Evolutionary conservation across 2,113 vertebrate genomes (phyloP).

Genomic region (Oxyruncus cristatus): DNA sequence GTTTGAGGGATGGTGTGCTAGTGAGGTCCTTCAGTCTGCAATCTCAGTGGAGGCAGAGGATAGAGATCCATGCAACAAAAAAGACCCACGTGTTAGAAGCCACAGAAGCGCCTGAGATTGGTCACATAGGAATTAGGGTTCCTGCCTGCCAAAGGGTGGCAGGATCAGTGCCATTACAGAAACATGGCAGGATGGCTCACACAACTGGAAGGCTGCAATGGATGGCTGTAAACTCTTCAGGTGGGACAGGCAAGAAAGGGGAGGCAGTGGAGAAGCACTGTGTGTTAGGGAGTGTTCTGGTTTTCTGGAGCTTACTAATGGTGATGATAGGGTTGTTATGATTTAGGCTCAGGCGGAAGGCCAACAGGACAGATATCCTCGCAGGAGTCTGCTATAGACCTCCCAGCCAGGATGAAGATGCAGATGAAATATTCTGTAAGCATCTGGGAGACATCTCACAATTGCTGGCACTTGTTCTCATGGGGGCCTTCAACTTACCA

Average conservation of each 20-base stretch:
- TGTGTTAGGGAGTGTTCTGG: neutral
- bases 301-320: neutral
- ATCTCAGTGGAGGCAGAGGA: neutral
- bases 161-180: neutral
- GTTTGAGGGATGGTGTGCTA: neutral
- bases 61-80: neutral
- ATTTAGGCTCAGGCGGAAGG: neutral
- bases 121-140: neutral
- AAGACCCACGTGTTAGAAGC: neutral
- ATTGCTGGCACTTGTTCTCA: neutral
- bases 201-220: neutral
- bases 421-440: neutral
- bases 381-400: neutral
- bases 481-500: neutral
- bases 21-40: neutral
- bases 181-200: neutral
- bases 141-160: neutral
- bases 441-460: neutral
- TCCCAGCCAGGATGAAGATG: neutral
- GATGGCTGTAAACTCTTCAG: neutral
- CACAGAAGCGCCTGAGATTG: neutral
- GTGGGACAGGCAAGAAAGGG: neutral
- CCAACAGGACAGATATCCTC: neutral
- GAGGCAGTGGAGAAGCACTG: neutral
- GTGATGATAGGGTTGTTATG: neutral